Evolutionary conservation across 2,888 invertebrate genomes (phyloP).

Genomic region (Acronicta aceris): DNA sequence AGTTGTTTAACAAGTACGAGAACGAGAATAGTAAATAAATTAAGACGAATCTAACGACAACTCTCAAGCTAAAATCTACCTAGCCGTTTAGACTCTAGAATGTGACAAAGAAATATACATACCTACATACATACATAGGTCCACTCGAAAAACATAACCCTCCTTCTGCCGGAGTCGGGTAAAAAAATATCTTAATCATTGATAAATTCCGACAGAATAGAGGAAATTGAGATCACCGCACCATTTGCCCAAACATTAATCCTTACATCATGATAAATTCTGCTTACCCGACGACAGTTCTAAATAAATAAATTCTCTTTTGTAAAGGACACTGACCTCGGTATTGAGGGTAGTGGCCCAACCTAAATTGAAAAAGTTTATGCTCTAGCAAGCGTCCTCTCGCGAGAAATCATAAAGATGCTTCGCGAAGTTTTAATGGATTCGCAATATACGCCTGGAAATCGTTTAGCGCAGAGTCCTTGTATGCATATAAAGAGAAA

Average conservation of each 20-base stretch:
- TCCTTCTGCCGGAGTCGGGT: too few relatives aligned
- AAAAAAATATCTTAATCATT: too few relatives aligned
- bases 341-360: constrained; percentile 56
- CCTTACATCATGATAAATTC: constrained; percentile 46
- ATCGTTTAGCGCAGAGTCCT: constrained; percentile 19
- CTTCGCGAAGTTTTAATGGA: constrained; percentile 57
- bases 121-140: too few relatives aligned
- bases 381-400: constrained; percentile 48
- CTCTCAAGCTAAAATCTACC: too few relatives aligned
- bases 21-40: too few relatives aligned
- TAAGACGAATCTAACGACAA: too few relatives aligned
- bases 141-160: too few relatives aligned
- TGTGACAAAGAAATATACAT: too few relatives aligned
- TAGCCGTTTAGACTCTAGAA: too few relatives aligned
- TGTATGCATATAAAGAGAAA: not conserved
- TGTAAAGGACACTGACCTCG: constrained; percentile 52
- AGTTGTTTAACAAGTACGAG: too few relatives aligned
- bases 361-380: constrained; percentile 74
- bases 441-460: constrained; percentile 37
- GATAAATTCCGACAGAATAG: too few relatives aligned
- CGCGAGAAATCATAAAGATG: constrained; percentile 55
- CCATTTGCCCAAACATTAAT: constrained; percentile 8
- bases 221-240: not conserved
- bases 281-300: constrained; percentile 19
- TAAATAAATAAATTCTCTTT: constrained; percentile 40